phyloP scores from a whole-genome alignment of 2,113 vertebrate genomes.

The Macroglossus sobrinus region DNA sequence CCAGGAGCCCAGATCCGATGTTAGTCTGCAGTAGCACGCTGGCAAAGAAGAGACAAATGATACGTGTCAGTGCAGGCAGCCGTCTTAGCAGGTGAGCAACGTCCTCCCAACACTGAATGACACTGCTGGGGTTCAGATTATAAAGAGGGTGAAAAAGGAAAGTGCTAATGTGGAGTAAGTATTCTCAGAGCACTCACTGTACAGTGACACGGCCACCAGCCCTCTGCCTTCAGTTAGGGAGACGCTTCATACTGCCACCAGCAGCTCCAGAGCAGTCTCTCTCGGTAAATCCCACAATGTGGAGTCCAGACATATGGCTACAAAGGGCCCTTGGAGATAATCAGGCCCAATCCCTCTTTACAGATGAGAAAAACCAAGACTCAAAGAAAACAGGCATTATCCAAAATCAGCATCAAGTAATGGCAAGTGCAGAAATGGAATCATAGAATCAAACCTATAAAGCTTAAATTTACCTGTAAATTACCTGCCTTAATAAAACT shows the following conservation, averaged over 20 bases:
- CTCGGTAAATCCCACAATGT: not conserved
- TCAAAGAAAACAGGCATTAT: not conserved
- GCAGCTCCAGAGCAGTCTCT: too few species aligned
- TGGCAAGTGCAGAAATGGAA: not conserved
- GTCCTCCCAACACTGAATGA: not conserved
- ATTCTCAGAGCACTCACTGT: not conserved
- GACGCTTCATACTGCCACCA: not conserved
- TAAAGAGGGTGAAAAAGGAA: not conserved
- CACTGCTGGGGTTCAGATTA: not conserved
- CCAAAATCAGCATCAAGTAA: not conserved
- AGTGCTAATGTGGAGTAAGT: accelerated
- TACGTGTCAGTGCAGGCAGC: not conserved
- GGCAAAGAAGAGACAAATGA: not conserved
- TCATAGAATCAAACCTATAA: not conserved
- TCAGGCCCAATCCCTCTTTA: not conserved
- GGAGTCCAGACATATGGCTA: not conserved
- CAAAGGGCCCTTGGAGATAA: not conserved
- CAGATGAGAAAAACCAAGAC: not conserved
- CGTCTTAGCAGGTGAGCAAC: accelerated
- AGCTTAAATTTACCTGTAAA: slow-evolving; percentile 6
- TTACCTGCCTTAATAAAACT: slow-evolving; percentile 38
- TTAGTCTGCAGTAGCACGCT: slow-evolving; percentile 47
- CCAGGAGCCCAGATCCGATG: slow-evolving; percentile 49
- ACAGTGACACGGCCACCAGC: not conserved
- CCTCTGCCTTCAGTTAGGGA: accelerated